Evolutionary conservation across 2,888 invertebrate species (phyloP).

Genomic region (Eupithecia tripunctaria): DNA sequence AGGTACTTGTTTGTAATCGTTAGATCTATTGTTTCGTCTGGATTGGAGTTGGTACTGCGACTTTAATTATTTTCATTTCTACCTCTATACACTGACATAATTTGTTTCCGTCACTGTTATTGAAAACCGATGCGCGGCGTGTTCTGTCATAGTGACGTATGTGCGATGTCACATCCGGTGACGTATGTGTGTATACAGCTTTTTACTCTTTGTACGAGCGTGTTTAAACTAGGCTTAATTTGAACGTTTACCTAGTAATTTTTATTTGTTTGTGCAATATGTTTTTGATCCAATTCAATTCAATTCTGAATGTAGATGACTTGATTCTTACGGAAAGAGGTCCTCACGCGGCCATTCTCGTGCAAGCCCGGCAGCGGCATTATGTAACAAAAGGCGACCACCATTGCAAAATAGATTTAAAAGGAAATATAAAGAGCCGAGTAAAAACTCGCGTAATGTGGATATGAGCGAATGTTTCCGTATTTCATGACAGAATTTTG

Average conservation of each 20-base stretch:
- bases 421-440: not conserved
- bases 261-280: not conserved
- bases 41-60: too few species aligned
- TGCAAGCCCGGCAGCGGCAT: too few species aligned
- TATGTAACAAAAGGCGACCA: too few species aligned
- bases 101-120: not conserved
- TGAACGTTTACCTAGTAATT: not conserved
- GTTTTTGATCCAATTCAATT: not conserved
- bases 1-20: not conserved
- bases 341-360: too few species aligned
- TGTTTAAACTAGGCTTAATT: not conserved
- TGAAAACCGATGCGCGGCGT: not conserved
- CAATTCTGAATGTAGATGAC: too few species aligned
- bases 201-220: not conserved
- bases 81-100: not conserved
- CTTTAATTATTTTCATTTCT: not conserved
- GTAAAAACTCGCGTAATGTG: not conserved
- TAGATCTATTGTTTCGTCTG: not conserved
- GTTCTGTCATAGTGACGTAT: conserved; percentile 2
- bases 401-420: not conserved
- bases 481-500: not conserved
- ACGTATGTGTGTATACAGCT: not conserved
- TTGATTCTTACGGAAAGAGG: too few species aligned
- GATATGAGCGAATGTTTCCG: not conserved
- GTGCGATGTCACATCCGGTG: not conserved